A percentile compares a stretch with the other conserved stretches of the same genome.
Conservation (phyloP, 2,888 invertebrate genomes). For the Eristalis intricaria region DNA sequence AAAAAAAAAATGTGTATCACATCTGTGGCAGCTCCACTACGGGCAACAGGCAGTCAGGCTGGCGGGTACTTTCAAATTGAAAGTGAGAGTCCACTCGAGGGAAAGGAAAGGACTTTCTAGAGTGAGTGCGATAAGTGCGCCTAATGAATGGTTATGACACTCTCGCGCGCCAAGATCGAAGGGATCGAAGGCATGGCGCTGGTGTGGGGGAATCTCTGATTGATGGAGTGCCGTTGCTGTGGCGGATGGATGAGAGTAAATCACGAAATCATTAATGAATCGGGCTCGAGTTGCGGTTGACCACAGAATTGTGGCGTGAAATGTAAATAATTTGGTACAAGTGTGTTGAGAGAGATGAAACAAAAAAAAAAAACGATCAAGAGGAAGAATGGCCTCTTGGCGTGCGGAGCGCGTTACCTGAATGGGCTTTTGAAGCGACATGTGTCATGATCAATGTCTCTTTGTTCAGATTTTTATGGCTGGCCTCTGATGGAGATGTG, state of each 20-base stretch:
- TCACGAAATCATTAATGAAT: background rate
- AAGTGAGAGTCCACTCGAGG: slow-evolving; percentile 55
- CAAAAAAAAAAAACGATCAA: background rate
- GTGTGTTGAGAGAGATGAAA: background rate
- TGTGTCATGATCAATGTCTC: background rate
- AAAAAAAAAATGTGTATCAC: background rate
- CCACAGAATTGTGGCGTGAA: background rate
- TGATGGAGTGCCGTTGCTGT: background rate
- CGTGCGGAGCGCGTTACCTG: background rate
- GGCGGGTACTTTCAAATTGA: slow-evolving; percentile 48
- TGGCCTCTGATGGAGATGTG: background rate
- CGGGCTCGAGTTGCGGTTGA: background rate
- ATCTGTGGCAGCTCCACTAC: background rate
- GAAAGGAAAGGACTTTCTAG: slow-evolving; percentile 52
- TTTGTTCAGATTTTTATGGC: background rate
- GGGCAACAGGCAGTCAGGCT: background rate
- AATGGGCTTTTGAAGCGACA: background rate
- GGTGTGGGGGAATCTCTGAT: background rate
- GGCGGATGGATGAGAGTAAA: background rate
- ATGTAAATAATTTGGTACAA: slow-evolving; percentile 9
- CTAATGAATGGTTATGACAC: background rate
- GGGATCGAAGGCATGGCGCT: background rate
- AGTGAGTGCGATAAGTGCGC: slow-evolving; percentile 21
- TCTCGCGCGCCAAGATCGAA: background rate
- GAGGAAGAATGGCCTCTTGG: background rate